Evolutionary conservation across 2,888 invertebrate species (phyloP).

Genomic region (Linnaemya tessellans): DNA sequence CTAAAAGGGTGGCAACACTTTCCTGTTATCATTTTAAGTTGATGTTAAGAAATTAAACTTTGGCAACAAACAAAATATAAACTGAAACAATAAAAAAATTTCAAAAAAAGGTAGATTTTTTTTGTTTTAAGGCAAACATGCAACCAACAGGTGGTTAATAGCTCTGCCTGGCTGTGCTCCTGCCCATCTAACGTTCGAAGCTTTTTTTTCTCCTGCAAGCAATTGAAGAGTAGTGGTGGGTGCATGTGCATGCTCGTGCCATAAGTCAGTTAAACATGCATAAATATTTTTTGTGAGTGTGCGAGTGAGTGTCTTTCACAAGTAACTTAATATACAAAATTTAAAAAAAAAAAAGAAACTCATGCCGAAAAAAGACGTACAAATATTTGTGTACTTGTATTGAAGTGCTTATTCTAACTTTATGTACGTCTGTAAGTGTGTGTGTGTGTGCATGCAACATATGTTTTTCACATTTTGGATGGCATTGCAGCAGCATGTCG

Average conservation of each 20-base stretch:
- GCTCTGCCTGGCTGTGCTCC: slow-evolving; percentile 11
- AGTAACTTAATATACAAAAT: slow-evolving; percentile 52
- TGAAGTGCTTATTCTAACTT: not conserved
- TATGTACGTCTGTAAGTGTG: not conserved
- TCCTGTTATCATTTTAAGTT: not conserved
- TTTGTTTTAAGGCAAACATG: slow-evolving; percentile 41
- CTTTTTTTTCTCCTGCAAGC: slow-evolving; percentile 35
- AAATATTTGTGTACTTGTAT: slow-evolving; percentile 32
- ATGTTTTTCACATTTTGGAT: slow-evolving; percentile 68
- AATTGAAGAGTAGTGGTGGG: slow-evolving; percentile 54
- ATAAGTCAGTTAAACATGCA: slow-evolving; percentile 65
- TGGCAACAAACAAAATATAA: slow-evolving; percentile 41
- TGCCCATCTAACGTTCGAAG: slow-evolving; percentile 9
- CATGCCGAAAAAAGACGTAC: slow-evolving; percentile 1
- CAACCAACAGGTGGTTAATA: slow-evolving; percentile 64
- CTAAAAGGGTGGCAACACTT: slow-evolving; percentile 35
- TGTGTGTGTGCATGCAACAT: slow-evolving; percentile 54
- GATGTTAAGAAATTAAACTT: slow-evolving; percentile 47
- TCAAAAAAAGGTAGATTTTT: slow-evolving; percentile 8
- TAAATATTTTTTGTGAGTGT: slow-evolving; percentile 64
- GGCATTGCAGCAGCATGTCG: slow-evolving; percentile 73
- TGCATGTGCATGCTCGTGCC: slow-evolving; percentile 66
- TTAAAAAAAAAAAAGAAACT: not conserved
- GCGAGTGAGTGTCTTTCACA: not conserved
- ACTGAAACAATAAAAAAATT: slow-evolving; percentile 5